Base-by-base conservation (phyloP, 2,888 invertebrate species). In the Piscicola geometra region DNA sequence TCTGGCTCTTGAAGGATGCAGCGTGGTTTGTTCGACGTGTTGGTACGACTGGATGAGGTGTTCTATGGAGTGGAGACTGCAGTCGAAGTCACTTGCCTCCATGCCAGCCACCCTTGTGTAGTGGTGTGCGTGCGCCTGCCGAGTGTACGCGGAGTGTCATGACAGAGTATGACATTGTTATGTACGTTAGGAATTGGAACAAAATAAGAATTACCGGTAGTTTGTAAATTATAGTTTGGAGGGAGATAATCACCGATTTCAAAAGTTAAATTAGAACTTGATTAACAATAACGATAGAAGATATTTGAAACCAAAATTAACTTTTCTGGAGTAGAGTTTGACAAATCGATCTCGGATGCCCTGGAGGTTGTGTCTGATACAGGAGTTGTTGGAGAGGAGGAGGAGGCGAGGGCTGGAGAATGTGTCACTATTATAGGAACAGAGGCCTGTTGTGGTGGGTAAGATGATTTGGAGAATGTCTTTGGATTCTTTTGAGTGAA, bases 121-220 rank as follows among this genome's bases (percentile, higher is more conserved):
- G 80, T 86, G 86, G 80, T 86, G 86, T 2, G 86, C 78, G 77
- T 86, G 86, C 18, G 86, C 86, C 85, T 86, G 81, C 21, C 80
- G 80, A 64, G 25, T n/a, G n/a, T n/a, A n/a, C n/a, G n/a, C n/a
- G 12, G 9, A n/a, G 9, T 9, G 64, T n/a, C 12, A 64, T 15
- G 25, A 9, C 12, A n/a, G 64, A 25, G 9, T 28, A 64, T 64
- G 9, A 25, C 12, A n/a, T n/a, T 9, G 12, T n/a, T 64, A 64
- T 25, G 12, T 15, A 64, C n/a, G 9, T 64, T 25, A n/a, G 12
- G 25, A 64, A 25, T 64, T n/a, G 25, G 12, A 64, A 15, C 64
- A n/a, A 28, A 64, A 64, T 64, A 72, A n/a, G 15, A 21, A 15
- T 50, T 15, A 15, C 52, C 15, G 21, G 15, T 50, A 15, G 52